phyloP scores from a whole-genome alignment of 2,797 vertebrate species.

The Champsocephalus esox region DNA sequence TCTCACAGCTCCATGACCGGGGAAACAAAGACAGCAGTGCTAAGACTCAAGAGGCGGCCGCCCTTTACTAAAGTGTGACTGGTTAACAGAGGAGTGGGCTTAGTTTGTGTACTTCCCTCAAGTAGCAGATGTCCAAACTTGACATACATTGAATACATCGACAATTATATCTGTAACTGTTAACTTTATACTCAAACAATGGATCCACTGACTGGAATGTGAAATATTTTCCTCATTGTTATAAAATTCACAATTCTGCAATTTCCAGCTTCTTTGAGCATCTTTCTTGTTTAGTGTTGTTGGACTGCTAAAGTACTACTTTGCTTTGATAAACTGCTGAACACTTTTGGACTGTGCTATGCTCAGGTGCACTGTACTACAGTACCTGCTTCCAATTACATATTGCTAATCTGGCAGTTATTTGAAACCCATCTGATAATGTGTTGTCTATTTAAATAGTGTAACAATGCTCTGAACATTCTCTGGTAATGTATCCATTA shows the following conservation, averaged over 20 bases:
- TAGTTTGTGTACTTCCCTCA: neutral
- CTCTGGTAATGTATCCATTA: neutral
- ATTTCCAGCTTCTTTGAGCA: no score
- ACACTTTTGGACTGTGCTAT: no score
- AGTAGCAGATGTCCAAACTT: constrained; percentile 1
- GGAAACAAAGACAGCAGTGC: constrained; percentile 60
- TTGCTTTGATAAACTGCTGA: no score
- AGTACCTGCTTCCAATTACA: no score
- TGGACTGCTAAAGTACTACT: no score
- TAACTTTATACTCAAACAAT: neutral
- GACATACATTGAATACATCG: neutral
- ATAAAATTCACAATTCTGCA: no score
- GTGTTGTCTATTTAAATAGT: neutral
- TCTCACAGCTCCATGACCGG: constrained; percentile 59
- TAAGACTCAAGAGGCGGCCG: constrained; percentile 44
- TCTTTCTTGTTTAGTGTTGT: no score
- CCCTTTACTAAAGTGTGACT: constrained; percentile 42
- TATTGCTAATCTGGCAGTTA: no score
- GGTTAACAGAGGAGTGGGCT: constrained; percentile 32
- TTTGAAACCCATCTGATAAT: neutral
- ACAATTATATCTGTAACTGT: neutral
- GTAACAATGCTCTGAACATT: neutral
- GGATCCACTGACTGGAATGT: neutral
- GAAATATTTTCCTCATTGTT: no score
- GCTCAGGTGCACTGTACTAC: no score